Evolutionary conservation across 1,140 invertebrate genomes (phyloP).

Genomic region (Procambarus virginalis): DNA sequence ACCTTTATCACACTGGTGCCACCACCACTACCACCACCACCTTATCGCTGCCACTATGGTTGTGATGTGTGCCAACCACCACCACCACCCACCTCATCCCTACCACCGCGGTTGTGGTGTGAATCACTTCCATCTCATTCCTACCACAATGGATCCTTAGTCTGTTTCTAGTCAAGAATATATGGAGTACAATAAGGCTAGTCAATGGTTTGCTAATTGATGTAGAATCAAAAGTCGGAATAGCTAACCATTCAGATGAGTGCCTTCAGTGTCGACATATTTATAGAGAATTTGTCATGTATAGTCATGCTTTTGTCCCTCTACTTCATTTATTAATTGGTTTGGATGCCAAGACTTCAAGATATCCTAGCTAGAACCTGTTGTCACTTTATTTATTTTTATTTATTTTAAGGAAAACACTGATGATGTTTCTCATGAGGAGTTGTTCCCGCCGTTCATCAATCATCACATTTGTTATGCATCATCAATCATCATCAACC

Average conservation of each 20-base stretch:
- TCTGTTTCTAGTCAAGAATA: conserved; percentile 35
- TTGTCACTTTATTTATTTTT: neutral
- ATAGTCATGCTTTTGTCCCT: conserved; percentile 9
- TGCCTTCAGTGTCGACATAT: conserved; percentile 60
- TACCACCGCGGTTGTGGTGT: neutral
- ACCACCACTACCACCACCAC: neutral
- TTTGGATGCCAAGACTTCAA: conserved; percentile 27
- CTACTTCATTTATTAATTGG: neutral
- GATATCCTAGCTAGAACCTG: conserved; percentile 35
- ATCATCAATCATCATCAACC: conserved; percentile 52
- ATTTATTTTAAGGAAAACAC: neutral
- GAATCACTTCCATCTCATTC: neutral
- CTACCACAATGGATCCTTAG: conserved; percentile 19
- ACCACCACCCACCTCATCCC: conserved; percentile 13
- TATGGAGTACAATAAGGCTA: conserved; percentile 41
- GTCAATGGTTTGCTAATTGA: conserved; percentile 61
- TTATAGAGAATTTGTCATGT: conserved; percentile 30
- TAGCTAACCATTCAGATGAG: conserved; percentile 64
- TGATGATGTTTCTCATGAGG: neutral
- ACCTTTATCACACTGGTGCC: neutral
- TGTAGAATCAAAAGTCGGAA: conserved; percentile 50
- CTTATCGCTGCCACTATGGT: conserved; percentile 6
- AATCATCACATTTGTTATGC: conserved; percentile 58
- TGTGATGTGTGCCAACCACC: neutral
- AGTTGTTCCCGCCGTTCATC: conserved; percentile 54